These are phyloP conservation scores for Eristalis arbustorum DNA, from an alignment of 2,888 invertebrate species.

Conservation along the genomic window DNA sequence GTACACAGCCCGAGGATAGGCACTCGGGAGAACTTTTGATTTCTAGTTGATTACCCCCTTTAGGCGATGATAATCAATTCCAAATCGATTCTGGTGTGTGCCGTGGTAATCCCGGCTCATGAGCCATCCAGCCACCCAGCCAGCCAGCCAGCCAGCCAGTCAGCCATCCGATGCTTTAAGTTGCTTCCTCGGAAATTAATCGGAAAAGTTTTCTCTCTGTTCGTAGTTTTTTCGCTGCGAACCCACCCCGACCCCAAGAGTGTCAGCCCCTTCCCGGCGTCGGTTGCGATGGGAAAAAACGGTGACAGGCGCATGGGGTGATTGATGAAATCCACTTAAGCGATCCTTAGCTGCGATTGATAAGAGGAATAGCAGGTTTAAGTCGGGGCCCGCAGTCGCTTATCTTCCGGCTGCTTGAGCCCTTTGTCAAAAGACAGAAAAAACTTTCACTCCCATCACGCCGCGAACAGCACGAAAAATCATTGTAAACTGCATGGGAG, in stretches of 20 bases:
- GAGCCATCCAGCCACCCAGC: conserved; percentile 27
- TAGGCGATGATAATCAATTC: conserved; percentile 69
- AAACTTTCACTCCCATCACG: background rate
- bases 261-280: too few species aligned
- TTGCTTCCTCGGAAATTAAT: conserved; percentile 58
- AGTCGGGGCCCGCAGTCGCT: background rate
- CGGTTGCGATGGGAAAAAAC: background rate
- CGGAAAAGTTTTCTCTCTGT: conserved; percentile 59
- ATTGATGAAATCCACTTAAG: conserved; percentile 68
- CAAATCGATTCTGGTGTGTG: conserved; percentile 58
- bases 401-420: background rate
- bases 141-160: too few species aligned
- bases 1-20: conserved; percentile 31
- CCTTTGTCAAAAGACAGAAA: background rate
- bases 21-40: conserved; percentile 62
- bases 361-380: conserved; percentile 49
- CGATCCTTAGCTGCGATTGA: conserved; percentile 58
- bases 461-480: background rate
- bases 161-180: conserved; percentile 43
- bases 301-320: conserved; percentile 25
- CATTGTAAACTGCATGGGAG: conserved; percentile 34
- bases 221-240: background rate
- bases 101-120: conserved; percentile 46
- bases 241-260: background rate
- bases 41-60: conserved; percentile 66